Base-by-base conservation (phyloP, 2,888 invertebrate species). In the Metopia argyrocephala region DNA sequence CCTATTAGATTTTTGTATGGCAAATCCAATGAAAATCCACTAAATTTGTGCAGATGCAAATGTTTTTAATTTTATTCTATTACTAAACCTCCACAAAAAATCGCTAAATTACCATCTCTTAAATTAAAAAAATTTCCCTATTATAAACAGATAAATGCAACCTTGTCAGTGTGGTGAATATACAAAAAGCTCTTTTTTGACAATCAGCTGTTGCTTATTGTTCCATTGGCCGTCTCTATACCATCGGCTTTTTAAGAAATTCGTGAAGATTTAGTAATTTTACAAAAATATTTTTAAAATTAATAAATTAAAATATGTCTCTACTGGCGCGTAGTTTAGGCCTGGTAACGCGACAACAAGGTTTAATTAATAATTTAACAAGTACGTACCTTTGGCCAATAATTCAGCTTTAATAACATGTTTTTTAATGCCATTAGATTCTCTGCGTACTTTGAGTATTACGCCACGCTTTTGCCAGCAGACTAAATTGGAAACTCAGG, bases 361-460 rank as follows among this genome's bases (percentile, higher is more conserved):
- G 69, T 64, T 28, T 78, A 7, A 21, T 83, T 9, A 83, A 68
- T 62, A 82, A 46, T 61, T 56, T 87, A 54, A 71, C 82, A 81
- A 82, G 88, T 88, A 82, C 84, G 83, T 66, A 65, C 54, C 1
- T 38, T 46, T 64, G 15, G 52, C 23, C 46, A 65, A 46, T 9
- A 5, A 15, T 2, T 3, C n/a, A 3, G 15, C 27, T 9, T 18
- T 25, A 31, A 18, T 74, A 21, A 57, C 38, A 45, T 62, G 23
- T 52, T 21, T 70, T 54, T 28, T 18, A 12, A 23, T 1, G 5
- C 21, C 5, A 66, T 1, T 28, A 88, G 88, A 83, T 66, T 85
- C 87, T 31, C 84, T 88, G 83, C 86, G 88, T 59, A 66, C 84
- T 3, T 65, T 88, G 23, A 86, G 86, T 84, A 64, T 87, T 68